These are phyloP conservation scores for Cheilosia variabilis DNA, from an alignment of 2,888 invertebrate species.

Conservation along the genomic window DNA sequence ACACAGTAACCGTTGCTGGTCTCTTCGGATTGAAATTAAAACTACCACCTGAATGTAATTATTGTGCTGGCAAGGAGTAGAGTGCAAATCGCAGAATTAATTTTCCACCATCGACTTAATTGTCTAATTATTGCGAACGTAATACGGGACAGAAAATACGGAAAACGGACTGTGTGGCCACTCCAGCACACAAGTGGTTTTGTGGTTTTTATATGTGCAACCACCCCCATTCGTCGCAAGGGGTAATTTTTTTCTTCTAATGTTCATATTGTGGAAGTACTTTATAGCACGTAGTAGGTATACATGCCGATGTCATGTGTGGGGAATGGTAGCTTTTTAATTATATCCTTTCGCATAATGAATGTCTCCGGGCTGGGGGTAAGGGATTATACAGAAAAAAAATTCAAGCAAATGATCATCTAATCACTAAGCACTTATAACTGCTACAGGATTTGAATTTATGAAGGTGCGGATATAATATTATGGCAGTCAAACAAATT, in stretches of 20 bases:
- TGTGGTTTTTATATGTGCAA: constrained; percentile 10
- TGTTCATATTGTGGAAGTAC: background rate
- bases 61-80: background rate
- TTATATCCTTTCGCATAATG: constrained; percentile 17
- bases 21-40: constrained; percentile 7
- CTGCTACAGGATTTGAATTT: too few species aligned
- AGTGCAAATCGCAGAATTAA: constrained; percentile 24
- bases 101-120: constrained; percentile 45
- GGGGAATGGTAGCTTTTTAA: constrained; percentile 3
- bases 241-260: constrained; percentile 7
- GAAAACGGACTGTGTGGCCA: background rate
- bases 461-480: too few species aligned
- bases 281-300: background rate
- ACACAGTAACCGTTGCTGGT: background rate
- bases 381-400: background rate
- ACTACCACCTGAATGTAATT: constrained; percentile 17
- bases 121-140: constrained; percentile 36
- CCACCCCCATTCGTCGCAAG: background rate
- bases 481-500: too few species aligned
- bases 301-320: too few species aligned
- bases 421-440: too few species aligned
- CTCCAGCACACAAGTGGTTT: constrained; percentile 12
- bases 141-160: background rate
- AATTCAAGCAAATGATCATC: too few species aligned
- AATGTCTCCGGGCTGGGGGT: constrained; percentile 3